Evolutionary conservation across 2,113 vertebrate species (phyloP).

Genomic region (Myocastor coypus): DNA sequence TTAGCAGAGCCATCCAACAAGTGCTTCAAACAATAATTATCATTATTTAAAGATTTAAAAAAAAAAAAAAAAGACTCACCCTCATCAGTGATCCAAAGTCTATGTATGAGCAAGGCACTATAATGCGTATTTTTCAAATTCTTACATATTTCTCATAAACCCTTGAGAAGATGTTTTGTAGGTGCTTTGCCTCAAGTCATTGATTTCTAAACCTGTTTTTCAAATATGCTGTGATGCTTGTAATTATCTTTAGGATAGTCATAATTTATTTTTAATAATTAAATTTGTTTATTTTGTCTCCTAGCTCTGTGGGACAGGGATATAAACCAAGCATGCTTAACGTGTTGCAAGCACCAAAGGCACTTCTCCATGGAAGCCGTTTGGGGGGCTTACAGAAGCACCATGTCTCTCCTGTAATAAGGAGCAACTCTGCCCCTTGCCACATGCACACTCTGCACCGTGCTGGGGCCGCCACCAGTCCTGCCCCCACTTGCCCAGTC

Average conservation of each 20-base stretch:
- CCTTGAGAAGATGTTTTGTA: background rate
- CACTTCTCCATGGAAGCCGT: background rate
- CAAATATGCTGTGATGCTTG: background rate
- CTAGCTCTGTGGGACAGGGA: background rate
- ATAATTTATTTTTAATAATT: background rate
- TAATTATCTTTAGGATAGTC: background rate
- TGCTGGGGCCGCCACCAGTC: background rate
- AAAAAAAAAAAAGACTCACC: background rate
- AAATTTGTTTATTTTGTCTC: background rate
- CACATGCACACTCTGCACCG: background rate
- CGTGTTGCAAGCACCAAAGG: background rate
- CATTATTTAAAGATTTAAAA: background rate
- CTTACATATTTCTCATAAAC: background rate
- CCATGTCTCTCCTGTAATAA: background rate
- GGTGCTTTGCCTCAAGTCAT: background rate
- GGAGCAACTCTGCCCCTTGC: background rate
- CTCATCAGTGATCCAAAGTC: background rate
- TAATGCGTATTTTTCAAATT: background rate
- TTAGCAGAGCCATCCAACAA: background rate
- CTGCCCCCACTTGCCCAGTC: slow-evolving; percentile 25
- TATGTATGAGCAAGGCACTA: background rate
- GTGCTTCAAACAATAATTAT: background rate
- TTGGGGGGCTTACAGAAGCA: background rate
- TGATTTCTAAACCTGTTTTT: slow-evolving; percentile 28
- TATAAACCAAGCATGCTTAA: background rate